These are phyloP conservation scores for Odontothrips loti DNA, from an alignment of 2,888 invertebrate genomes.

Conservation along the genomic window DNA sequence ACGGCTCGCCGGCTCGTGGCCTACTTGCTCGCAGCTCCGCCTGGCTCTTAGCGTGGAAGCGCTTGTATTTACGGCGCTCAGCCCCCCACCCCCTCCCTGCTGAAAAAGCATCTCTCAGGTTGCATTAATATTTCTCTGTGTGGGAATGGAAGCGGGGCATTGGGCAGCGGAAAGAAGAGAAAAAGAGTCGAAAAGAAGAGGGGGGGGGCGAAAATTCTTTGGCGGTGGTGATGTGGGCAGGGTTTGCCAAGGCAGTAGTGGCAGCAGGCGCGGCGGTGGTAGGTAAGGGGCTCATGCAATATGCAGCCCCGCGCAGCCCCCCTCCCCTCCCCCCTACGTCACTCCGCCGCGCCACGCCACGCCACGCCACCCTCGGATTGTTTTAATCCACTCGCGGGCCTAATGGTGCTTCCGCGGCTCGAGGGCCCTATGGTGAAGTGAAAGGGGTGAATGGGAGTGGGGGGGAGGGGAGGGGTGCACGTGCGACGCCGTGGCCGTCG, in stretches of 20 bases:
- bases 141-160: too few species aligned
- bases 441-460: not conserved
- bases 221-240: too few species aligned
- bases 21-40: too few species aligned
- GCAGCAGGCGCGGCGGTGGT: not conserved
- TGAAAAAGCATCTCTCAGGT: too few species aligned
- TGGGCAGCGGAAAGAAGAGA: too few species aligned
- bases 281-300: slow-evolving; percentile 16
- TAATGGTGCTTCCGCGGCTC: slow-evolving; percentile 11
- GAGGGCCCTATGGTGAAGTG: not conserved
- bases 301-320: slow-evolving; percentile 10
- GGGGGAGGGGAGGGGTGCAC: not conserved
- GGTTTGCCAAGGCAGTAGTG: not conserved
- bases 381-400: slow-evolving; percentile 19
- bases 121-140: too few species aligned
- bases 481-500: not conserved
- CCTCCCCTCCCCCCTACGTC: not conserved
- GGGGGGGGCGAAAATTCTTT: too few species aligned
- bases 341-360: not conserved
- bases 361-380: slow-evolving; percentile 9
- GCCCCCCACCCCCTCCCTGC: too few species aligned
- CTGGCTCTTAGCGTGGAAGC: too few species aligned
- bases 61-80: too few species aligned
- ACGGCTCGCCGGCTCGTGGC: too few species aligned
- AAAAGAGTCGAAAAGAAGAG: too few species aligned